Evolutionary conservation across 2,888 invertebrate genomes (phyloP).

Genomic region (Torymus tubicola): DNA sequence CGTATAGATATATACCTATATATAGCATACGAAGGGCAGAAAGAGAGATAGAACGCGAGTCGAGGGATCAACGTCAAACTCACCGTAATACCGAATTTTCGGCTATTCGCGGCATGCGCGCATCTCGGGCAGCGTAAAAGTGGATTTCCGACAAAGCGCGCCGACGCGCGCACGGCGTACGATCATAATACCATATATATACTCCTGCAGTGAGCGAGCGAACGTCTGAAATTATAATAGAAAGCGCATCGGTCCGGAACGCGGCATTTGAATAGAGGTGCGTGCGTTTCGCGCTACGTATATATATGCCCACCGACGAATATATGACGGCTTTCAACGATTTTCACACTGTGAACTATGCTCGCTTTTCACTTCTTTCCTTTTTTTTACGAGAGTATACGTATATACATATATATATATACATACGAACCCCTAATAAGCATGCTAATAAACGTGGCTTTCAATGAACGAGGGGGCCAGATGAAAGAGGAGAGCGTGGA

Average conservation of each 20-base stretch:
- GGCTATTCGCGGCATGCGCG: neutral
- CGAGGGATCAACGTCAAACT: constrained; percentile 43
- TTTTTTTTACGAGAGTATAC: neutral
- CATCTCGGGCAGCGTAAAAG: constrained; percentile 27
- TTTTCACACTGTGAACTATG: constrained; percentile 35
- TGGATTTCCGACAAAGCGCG: constrained; percentile 48
- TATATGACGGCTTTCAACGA: constrained; percentile 32
- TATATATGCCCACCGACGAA: neutral
- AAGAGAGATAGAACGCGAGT: neutral
- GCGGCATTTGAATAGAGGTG: constrained; percentile 61
- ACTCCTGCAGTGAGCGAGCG: neutral
- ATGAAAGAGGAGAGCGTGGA: neutral
- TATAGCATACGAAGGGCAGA: no score
- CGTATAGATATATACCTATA: neutral
- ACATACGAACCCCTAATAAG: constrained; percentile 39
- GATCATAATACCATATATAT: constrained; percentile 22
- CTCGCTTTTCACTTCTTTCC: constrained; percentile 27
- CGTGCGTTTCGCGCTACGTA: constrained; percentile 29
- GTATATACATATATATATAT: neutral
- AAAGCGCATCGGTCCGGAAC: constrained; percentile 66
- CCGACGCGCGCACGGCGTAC: neutral
- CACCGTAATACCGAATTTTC: constrained; percentile 29
- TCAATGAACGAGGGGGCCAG: neutral
- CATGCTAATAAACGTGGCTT: constrained; percentile 44
- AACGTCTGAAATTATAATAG: constrained; percentile 57